Evolutionary conservation across 2,797 vertebrate genomes (phyloP).

Genomic region (Momotus momota): DNA sequence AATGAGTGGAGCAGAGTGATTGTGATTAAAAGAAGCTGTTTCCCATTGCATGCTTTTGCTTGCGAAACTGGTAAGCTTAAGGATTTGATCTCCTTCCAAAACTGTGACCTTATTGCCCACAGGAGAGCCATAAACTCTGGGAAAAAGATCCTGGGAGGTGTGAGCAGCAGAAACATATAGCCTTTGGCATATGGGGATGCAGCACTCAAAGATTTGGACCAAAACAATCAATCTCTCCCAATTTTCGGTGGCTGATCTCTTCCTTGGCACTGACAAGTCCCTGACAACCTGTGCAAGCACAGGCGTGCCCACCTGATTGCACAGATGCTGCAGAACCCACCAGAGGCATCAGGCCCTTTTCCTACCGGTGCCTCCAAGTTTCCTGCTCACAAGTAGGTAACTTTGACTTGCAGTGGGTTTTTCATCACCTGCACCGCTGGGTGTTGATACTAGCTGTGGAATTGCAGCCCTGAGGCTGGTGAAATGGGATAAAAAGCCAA

Average conservation of each 20-base stretch:
- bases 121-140: neutral
- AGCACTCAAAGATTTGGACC: neutral
- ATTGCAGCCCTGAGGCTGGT: neutral
- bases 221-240: neutral
- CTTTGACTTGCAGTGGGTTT: accelerated
- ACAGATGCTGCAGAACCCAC: accelerated
- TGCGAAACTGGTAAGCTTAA: neutral
- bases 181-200: accelerated
- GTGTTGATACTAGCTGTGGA: accelerated
- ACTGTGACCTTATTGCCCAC: neutral
- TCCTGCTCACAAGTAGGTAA: neutral
- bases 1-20: neutral
- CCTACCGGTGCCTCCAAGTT: neutral
- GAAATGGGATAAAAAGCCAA: neutral
- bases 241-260: neutral
- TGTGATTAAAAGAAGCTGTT: neutral
- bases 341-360: accelerated
- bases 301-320: accelerated
- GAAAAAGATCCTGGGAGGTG: neutral
- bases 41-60: neutral
- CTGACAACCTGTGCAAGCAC: accelerated
- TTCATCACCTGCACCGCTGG: accelerated
- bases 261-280: neutral
- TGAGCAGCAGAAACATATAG: neutral
- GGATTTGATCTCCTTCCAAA: neutral